Evolutionary conservation across 2,888 invertebrate genomes (phyloP), one percentile per base, ranked within the genome.

Genomic region (Dromius quadrimaculatus): DNA sequence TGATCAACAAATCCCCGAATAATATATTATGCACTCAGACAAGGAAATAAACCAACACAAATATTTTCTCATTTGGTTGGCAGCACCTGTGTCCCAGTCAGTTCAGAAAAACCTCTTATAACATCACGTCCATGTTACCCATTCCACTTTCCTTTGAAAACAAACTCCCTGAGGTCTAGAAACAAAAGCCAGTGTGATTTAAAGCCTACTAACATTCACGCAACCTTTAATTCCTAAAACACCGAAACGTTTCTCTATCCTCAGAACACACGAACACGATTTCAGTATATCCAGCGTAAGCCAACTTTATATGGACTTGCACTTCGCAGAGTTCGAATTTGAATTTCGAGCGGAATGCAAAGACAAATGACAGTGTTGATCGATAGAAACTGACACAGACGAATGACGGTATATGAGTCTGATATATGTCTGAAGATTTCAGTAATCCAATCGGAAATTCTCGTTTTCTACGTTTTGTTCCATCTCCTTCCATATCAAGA

Each of bases 171-270:
- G 23, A 15, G 50, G 28, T 6, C 2, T 15, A 5, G 28, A 28
- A 54, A 54, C 50, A 54, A 54, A 54, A 54, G 50, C 28, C 50
- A 15, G 47, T 47, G 47, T 47, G 47, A 47, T 47, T 54, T 28
- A 23, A 23, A 54, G 28, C 28, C 28, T 15, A 23, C 28, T 28
- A 54, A 54, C 50, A 54, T 54, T 54, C 50, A 54, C 50, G 50
- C 50, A 54, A 54, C 50, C 28, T 54, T 54, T 28, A 54, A 47
- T 28, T 54, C 28, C 28, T 28, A 13, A 54, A 32, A 54, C 15
- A 54, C 50, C 3, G 50, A 54, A 54, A 54, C 50, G 28, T 54
- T 54, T 45, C 23, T 54, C 23, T n/a, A n/a, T n/a, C n/a, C n/a
- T n/a, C 23, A 54, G n/a, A 13, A 13, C 32, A 34, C 34, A 34